Conservation (phyloP, 2,888 invertebrate genomes). For the Leptinotarsa haldemani region DNA sequence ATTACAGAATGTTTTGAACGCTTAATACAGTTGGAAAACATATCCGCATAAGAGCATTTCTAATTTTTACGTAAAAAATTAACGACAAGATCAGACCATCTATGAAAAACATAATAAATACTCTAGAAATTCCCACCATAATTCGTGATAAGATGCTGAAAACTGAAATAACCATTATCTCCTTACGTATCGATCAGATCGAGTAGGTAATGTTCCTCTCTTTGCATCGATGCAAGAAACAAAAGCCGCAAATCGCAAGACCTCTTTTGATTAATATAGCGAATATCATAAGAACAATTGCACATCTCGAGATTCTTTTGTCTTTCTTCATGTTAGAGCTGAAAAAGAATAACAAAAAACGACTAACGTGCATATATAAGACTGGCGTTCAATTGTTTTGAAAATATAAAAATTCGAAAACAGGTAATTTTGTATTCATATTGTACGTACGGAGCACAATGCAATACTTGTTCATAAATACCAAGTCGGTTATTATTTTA, state of each 20-base stretch:
- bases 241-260: slow-evolving; percentile 27
- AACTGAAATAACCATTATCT: not conserved
- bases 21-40: too few species aligned
- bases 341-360: slow-evolving; percentile 33
- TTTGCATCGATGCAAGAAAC: slow-evolving; percentile 23
- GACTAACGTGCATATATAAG: slow-evolving; percentile 55
- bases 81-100: too few species aligned
- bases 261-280: slow-evolving; percentile 41
- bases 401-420: slow-evolving; percentile 61
- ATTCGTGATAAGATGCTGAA: not conserved
- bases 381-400: slow-evolving; percentile 63
- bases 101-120: too few species aligned
- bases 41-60: too few species aligned
- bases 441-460: slow-evolving; percentile 59
- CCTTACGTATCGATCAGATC: not conserved
- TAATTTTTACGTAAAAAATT: too few species aligned
- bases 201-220: slow-evolving; percentile 1
- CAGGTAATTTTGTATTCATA: slow-evolving; percentile 65
- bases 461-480: slow-evolving; percentile 58
- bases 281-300: slow-evolving; percentile 47
- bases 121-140: too few species aligned
- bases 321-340: slow-evolving; percentile 39
- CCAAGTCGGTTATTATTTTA: slow-evolving; percentile 54
- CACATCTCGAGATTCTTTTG: slow-evolving; percentile 43
- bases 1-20: too few species aligned